Conservation (phyloP, 2,113 vertebrate genomes). For the Dendrocopos noguchii region DNA sequence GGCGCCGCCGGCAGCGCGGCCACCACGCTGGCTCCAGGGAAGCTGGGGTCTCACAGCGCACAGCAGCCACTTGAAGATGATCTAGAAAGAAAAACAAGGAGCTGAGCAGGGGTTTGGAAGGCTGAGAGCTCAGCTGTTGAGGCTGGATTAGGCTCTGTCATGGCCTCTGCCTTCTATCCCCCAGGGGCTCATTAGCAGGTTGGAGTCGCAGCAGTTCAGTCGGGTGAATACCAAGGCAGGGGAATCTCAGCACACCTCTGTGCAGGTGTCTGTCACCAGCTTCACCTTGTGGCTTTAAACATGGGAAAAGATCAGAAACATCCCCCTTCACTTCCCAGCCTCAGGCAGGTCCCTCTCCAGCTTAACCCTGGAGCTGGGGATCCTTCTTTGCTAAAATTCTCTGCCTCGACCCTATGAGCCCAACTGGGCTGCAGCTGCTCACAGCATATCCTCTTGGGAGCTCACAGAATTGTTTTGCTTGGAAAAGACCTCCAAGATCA, state of each 20-base stretch:
- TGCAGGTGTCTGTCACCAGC: neutral
- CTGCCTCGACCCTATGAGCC: neutral
- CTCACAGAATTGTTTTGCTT: neutral
- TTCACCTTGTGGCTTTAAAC: neutral
- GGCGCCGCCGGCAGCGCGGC: neutral
- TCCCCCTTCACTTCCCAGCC: neutral
- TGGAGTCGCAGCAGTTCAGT: neutral
- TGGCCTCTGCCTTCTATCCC: neutral
- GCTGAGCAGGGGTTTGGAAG: rapidly evolving
- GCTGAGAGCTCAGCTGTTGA: neutral
- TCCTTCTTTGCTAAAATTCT: neutral
- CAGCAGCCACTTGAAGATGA: neutral
- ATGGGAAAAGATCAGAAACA: neutral
- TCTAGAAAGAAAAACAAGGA: rapidly evolving
- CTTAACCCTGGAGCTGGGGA: neutral
- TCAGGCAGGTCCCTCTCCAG: neutral
- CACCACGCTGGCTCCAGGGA: neutral
- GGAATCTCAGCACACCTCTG: neutral
- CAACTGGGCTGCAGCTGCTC: rapidly evolving
- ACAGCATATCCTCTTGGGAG: neutral
- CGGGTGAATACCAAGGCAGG: neutral
- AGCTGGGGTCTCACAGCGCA: neutral
- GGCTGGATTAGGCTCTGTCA: neutral
- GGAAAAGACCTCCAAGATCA: no score
- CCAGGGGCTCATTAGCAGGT: neutral